Conservation (phyloP, 2,888 invertebrate species). For the Tetramorium bicarinatum region DNA sequence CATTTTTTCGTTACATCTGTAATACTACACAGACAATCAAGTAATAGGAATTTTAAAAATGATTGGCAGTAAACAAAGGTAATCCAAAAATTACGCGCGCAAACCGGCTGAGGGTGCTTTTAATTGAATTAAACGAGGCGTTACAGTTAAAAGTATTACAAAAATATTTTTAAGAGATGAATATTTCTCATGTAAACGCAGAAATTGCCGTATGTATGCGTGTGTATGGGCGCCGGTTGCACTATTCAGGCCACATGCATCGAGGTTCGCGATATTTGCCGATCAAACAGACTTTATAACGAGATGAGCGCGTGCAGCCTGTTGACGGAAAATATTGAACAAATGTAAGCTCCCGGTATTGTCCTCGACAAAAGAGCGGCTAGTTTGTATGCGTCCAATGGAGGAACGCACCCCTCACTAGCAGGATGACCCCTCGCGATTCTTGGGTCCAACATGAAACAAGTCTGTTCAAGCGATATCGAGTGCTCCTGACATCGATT, state of each 20-base stretch:
- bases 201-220: background rate
- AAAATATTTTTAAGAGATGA: conserved; percentile 23
- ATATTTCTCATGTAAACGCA: background rate
- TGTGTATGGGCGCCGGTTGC: conserved; percentile 26
- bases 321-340: conserved; percentile 78
- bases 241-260: conserved; percentile 65
- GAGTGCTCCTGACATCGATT: conserved; percentile 78
- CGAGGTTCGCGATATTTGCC: conserved; percentile 73
- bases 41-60: background rate
- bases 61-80: background rate
- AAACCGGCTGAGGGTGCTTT: background rate
- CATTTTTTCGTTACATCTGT: background rate
- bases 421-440: conserved; percentile 39
- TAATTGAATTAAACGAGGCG: conserved; percentile 18
- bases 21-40: background rate
- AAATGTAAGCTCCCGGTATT: conserved; percentile 75
- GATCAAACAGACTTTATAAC: conserved; percentile 81
- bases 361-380: conserved; percentile 74
- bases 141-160: background rate
- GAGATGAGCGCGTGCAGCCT: conserved; percentile 76
- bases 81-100: background rate
- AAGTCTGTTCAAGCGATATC: conserved; percentile 65
- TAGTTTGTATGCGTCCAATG: conserved; percentile 66
- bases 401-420: conserved; percentile 54
- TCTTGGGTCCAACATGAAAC: conserved; percentile 61